A percentile compares a stretch with the other conserved stretches of the same genome.
Evolutionary conservation across 2,113 vertebrate species (phyloP).

Genomic region (Nannospalax galili): DNA sequence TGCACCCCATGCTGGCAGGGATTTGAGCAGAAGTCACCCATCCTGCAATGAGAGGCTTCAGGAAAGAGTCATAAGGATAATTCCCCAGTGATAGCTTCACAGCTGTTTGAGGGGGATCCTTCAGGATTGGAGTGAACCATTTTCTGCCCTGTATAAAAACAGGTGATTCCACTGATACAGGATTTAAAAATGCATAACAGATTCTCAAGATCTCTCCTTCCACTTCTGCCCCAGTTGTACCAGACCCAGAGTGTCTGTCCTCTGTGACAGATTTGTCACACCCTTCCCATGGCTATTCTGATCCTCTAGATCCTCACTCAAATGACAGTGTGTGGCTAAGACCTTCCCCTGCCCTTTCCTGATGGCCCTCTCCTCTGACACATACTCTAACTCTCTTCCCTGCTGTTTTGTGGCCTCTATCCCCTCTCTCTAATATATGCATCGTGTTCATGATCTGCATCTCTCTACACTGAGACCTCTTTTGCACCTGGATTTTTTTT

Average conservation of each 20-base stretch:
- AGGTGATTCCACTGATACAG: background rate
- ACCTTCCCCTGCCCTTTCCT: background rate
- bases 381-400: background rate
- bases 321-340: background rate
- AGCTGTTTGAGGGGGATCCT: background rate
- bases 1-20: background rate
- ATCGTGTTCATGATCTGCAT: background rate
- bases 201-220: background rate
- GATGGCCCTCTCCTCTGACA: background rate
- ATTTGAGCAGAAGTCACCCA: rapidly evolving
- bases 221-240: background rate
- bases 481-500: background rate
- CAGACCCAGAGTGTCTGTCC: background rate
- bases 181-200: background rate
- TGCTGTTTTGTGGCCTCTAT: background rate
- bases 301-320: background rate
- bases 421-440: background rate
- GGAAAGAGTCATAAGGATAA: background rate
- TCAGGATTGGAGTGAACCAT: background rate
- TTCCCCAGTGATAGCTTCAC: background rate
- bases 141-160: background rate
- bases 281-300: background rate
- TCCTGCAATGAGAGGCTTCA: background rate
- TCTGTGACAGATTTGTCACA: rapidly evolving
- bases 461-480: background rate